Evolutionary conservation across 2,888 invertebrate species (phyloP), one percentile per base, ranked within the genome.

Genomic region (Caenorhabditis japonica): DNA sequence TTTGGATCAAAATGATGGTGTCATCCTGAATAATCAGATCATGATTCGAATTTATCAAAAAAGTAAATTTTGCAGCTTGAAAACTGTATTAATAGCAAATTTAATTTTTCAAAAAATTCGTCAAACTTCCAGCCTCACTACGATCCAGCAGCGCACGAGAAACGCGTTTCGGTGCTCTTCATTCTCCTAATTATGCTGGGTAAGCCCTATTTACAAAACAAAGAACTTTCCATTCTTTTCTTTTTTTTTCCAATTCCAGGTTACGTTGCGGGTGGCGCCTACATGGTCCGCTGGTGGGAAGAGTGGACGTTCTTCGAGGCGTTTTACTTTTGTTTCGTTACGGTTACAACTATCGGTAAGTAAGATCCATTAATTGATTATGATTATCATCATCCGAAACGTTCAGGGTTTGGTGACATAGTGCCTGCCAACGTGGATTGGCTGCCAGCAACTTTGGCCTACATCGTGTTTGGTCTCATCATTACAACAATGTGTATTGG

Each of bases 401-500:
- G 62, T 75, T 27, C 47, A 86, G 85, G 87, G 49, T 87, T 87
- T 66, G 87, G 87, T 38, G 87, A 87, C 72, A 87, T 88, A 51
- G 87, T 87, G 3, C 88, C 87, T 3, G 70, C 83, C 49, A 86
- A 88, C 61, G 82, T 81, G 17, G 84, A 86, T 19, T 88, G 85
- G 71, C 75, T 87, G 33, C 83, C 84, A 19, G 83, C 84, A 1
- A 87, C 87, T 2, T 74, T 87, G 21, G 81, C 85, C 21, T 87
- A 87, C 72, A 87, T 87, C 69, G 81, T 87, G 15, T 66, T 86
- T 21, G 87, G 87, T 15, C 72, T 87, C 34, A 86, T 87, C 39
- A 86, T 87, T 62, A 87, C 87, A 4, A 87, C 87, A 2, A 87
- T 87, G 87, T 87, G 87, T 69, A 87, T 87, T 58, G 87, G 85